Conservation (phyloP, 2,888 invertebrate species). For the Scaptomyza parva region DNA sequence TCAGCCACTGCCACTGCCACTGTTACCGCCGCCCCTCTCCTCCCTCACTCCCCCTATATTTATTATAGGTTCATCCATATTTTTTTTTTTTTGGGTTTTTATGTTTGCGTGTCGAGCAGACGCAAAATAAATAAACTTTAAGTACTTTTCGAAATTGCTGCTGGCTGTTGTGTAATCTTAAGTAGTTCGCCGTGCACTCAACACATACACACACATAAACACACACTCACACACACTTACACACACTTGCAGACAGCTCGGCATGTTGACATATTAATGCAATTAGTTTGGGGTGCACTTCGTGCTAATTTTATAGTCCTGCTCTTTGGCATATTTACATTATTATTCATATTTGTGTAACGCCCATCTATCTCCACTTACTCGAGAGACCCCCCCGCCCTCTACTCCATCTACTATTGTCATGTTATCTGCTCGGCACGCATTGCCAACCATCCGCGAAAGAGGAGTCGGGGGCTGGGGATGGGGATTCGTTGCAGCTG, state of each 20-base stretch:
- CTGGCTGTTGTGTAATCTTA: slow-evolving; percentile 77
- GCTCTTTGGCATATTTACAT: slow-evolving; percentile 57
- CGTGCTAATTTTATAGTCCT: slow-evolving; percentile 74
- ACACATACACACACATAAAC: slow-evolving; percentile 30
- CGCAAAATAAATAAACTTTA: slow-evolving; percentile 81
- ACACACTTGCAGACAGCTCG: slow-evolving; percentile 36
- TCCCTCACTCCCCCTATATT: not conserved
- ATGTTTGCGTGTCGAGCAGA: slow-evolving; percentile 77
- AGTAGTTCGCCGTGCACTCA: slow-evolving; percentile 76
- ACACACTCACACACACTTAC: slow-evolving; percentile 32
- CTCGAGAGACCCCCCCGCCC: slow-evolving; percentile 8
- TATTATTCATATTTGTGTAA: slow-evolving; percentile 62
- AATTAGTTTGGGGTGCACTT: slow-evolving; percentile 70
- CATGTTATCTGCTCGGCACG: slow-evolving; percentile 32
- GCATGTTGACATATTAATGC: slow-evolving; percentile 80
- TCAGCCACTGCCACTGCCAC: slow-evolving; percentile 13
- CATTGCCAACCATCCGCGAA: slow-evolving; percentile 3
- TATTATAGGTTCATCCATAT: slow-evolving; percentile 62
- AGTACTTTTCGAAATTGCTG: slow-evolving; percentile 79
- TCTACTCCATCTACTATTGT: slow-evolving; percentile 18
- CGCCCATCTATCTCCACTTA: slow-evolving; percentile 9
- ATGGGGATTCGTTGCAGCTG: slow-evolving; percentile 5
- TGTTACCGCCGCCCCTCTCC: not conserved
- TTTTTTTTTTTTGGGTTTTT: slow-evolving; percentile 45
- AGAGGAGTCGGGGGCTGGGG: not conserved